Base-by-base conservation (phyloP, 2,113 vertebrate genomes). In the Oncorhynchus clarkii region DNA sequence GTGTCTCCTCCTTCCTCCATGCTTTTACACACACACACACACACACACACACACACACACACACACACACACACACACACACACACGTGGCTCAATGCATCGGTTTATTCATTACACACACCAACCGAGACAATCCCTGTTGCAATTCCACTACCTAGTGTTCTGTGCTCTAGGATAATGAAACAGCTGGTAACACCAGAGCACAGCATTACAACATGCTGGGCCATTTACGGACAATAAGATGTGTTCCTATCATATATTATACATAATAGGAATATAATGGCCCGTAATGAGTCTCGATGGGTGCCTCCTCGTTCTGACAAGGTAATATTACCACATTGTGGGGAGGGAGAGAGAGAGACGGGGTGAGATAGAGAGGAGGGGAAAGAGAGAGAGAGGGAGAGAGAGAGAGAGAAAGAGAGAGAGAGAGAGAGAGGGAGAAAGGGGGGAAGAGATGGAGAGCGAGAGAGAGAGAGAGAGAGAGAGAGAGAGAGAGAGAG, bases 231-330 rank as follows among this genome's bases (percentile, higher is more conserved):
- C 81, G 89, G 78, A 95, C 94, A 94, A 94, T 93, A 95, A 94
- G 93, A 95, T 93, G 91, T 94, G 95, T 94, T 93, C 94, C 95
- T 90, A 87, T 92, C 93, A 94, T 94, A 14, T 95, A 95, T 95
- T 95, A 94, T 93, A 93, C 90, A 91, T 97, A 96, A 96, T 96
- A 96, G 93, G 92, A 96, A 94, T 93, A 93, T 96, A 97, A 97
- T 95, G 94, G 92, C 88, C 91, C 92, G 92, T 96, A 96, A 96
- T 96, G 94, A 97, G 95, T 94, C 93, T 94, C 93, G 93, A 93
- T 79, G 82, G 81, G 82, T 82, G 88, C 82, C 88, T 85, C 82
- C 88, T 85, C 82, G 83, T 95, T 95, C 93, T 93, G 87, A 93
- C 94, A 90, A 89, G 92, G 95, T 90, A 92, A 89, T 89, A 88